phyloP scores from a whole-genome alignment of 1,140 invertebrate genomes.

The Vanessa tameamea region DNA sequence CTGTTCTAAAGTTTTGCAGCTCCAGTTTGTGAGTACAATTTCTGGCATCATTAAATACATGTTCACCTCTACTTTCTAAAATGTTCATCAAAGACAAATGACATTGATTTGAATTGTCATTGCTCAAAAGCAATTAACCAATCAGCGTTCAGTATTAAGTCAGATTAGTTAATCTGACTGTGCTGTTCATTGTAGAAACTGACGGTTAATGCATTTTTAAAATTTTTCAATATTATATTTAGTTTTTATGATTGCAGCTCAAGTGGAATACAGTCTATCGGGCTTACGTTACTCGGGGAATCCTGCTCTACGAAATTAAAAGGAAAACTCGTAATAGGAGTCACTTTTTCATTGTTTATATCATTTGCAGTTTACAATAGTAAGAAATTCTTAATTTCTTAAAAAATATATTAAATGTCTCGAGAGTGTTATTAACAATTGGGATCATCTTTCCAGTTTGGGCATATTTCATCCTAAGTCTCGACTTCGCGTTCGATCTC shows the following conservation, averaged over 20 bases:
- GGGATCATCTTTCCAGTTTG: conserved; percentile 26
- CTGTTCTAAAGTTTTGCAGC: conserved; percentile 50
- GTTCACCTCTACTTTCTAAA: too few relatives aligned
- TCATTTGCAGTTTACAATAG: conserved; percentile 1
- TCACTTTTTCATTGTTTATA: conserved; percentile 41
- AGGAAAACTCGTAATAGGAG: conserved; percentile 42
- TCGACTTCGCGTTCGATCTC: conserved; percentile 26
- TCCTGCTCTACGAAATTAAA: conserved; percentile 62
- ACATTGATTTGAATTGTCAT: too few relatives aligned
- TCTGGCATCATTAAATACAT: not conserved
- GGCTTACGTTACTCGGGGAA: conserved; percentile 81
- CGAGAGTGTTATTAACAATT: not conserved
- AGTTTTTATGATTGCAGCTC: conserved; percentile 47
- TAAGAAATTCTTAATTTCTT: not conserved
- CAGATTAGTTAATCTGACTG: too few relatives aligned
- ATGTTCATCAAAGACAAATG: too few relatives aligned
- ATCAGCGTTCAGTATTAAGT: too few relatives aligned
- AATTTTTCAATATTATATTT: too few relatives aligned
- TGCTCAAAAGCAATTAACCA: too few relatives aligned
- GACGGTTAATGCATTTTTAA: too few relatives aligned
- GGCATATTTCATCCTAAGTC: conserved; percentile 23
- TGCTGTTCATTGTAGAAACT: too few relatives aligned
- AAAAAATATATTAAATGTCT: not conserved
- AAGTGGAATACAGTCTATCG: conserved; percentile 79
- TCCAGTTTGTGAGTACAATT: conserved; percentile 39